Percentiles rank a stretch among this genome's conserved stretches.
Conservation (phyloP, 1,140 invertebrate species). For the Neelides sp. region DNA sequence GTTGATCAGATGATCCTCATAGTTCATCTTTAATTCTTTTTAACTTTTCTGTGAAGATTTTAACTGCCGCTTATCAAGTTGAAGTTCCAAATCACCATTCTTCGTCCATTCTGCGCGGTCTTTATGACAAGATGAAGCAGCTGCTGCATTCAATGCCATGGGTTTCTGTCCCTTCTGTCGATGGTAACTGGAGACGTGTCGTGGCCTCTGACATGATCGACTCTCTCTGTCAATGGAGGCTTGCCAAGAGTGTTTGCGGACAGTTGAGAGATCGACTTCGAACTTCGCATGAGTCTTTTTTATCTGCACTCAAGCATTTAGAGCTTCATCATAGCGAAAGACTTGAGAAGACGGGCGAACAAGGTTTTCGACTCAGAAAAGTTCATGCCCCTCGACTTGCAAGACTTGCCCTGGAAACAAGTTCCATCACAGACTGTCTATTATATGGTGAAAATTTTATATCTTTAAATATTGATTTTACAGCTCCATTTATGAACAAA, state of each 20-base stretch:
- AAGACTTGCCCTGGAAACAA: constrained; percentile 69
- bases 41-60: constrained; percentile 50
- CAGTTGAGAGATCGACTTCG: constrained; percentile 43
- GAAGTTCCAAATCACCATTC: constrained; percentile 65
- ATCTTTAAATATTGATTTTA: too few relatives aligned
- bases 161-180: constrained; percentile 48
- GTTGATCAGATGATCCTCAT: not conserved
- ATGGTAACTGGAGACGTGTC: constrained; percentile 57
- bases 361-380: constrained; percentile 61
- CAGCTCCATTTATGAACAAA: too few relatives aligned
- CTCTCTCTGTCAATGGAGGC: constrained; percentile 54
- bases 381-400: constrained; percentile 67
- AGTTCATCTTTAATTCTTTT: not conserved
- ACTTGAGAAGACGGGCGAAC: constrained; percentile 68
- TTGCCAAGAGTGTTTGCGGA: constrained; percentile 61
- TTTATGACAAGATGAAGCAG: constrained; percentile 64
- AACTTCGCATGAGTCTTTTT: constrained; percentile 41
- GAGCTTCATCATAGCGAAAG: constrained; percentile 56
- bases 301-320: constrained; percentile 50
- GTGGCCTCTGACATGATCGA: constrained; percentile 59
- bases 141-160: constrained; percentile 53
- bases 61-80: constrained; percentile 68
- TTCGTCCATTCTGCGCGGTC: constrained; percentile 56
- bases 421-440: constrained; percentile 64
- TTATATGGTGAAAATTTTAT: constrained; percentile 49